These are phyloP conservation scores for Trichechus manatus DNA, from an alignment of 2,113 vertebrate species.

Conservation along the genomic window DNA sequence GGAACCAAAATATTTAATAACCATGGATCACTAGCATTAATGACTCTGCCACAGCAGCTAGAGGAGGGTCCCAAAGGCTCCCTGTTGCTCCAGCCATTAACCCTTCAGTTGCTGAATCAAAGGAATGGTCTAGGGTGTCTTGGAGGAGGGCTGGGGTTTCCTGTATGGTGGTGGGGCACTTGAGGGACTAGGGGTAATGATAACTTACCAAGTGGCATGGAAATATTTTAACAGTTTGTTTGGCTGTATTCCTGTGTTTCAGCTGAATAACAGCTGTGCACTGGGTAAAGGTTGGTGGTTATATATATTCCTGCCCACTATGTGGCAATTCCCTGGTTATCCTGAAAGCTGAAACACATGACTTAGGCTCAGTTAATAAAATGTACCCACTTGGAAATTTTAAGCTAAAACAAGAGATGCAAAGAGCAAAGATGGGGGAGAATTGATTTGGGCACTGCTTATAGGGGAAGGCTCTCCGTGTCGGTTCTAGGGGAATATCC, in stretches of 20 bases:
- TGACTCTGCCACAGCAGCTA: background rate
- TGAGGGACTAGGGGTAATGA: background rate
- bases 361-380: background rate
- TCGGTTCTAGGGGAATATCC: background rate
- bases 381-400: background rate
- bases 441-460: background rate
- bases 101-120: background rate
- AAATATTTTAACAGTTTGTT: background rate
- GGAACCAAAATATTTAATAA: background rate
- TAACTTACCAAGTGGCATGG: background rate
- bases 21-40: background rate
- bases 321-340: background rate
- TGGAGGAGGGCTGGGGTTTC: background rate
- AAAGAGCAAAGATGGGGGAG: background rate
- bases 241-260: background rate
- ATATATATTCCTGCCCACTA: background rate
- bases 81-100: background rate
- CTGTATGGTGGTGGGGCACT: background rate
- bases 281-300: background rate
- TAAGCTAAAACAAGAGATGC: background rate
- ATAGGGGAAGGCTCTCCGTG: background rate
- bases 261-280: background rate
- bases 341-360: background rate
- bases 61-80: background rate
- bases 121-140: background rate